phyloP scores from a whole-genome alignment of 1,140 invertebrate genomes.

The Zaprionus vittiger region DNA sequence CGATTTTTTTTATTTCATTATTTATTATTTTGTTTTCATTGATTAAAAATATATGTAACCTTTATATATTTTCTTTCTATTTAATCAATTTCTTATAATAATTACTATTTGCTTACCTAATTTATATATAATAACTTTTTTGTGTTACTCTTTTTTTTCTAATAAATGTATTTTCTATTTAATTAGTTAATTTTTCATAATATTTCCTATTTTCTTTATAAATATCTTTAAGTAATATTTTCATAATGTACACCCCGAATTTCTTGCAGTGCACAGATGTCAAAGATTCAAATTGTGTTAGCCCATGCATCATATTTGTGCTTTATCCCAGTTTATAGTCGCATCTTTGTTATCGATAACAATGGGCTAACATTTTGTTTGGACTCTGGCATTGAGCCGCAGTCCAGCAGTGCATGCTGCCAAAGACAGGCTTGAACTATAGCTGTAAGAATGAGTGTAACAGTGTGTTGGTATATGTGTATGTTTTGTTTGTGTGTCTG shows the following conservation, averaged over 20 bases:
- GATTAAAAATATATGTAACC: too few species aligned
- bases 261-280: constrained; percentile 24
- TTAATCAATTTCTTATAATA: too few species aligned
- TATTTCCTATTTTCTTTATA: neutral
- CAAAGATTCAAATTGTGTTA: constrained; percentile 26
- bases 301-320: constrained; percentile 27
- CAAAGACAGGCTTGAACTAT: neutral
- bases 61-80: too few species aligned
- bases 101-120: neutral
- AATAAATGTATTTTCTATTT: neutral
- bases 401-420: neutral
- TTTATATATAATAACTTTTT: neutral
- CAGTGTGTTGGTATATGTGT: neutral
- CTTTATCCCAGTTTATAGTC: constrained; percentile 21
- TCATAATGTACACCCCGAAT: neutral
- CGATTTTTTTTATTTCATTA: too few species aligned
- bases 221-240: too few species aligned
- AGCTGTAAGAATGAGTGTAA: too few species aligned
- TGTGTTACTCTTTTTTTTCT: neutral
- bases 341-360: constrained; percentile 38
- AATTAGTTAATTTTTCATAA: neutral
- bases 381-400: constrained; percentile 32
- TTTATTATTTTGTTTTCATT: too few species aligned
- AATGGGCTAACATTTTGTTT: constrained; percentile 7
- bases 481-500: neutral